Conservation (phyloP, 2,113 vertebrate genomes). For the Misgurnus mizolepis region DNA sequence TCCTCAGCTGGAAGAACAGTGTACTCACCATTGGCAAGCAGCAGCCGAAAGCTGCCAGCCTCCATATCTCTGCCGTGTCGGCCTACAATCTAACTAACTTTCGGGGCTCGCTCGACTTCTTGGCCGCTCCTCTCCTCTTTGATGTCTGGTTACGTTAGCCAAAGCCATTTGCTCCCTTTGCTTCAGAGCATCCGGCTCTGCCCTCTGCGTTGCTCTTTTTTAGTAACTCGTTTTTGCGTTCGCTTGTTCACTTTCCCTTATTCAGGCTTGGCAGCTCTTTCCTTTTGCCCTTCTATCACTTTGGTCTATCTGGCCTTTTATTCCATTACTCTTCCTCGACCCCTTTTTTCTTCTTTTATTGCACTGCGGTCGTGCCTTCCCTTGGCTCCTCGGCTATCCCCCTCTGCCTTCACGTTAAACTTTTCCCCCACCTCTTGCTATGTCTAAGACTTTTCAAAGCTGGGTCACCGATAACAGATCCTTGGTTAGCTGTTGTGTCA, state of each 20-base stretch:
- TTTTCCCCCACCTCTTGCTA: conserved; percentile 31
- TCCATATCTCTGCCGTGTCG: conserved; percentile 62
- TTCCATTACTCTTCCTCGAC: conserved; percentile 42
- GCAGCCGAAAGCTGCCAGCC: conserved; percentile 58
- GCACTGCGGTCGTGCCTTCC: conserved; percentile 11
- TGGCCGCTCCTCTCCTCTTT: conserved; percentile 53
- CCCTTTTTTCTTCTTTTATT: conserved; percentile 44
- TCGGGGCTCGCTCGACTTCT: conserved; percentile 54
- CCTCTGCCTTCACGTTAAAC: background rate
- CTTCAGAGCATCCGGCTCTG: conserved; percentile 34
- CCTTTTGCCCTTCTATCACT: conserved; percentile 47
- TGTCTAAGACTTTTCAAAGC: conserved; percentile 37
- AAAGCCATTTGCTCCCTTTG: conserved; percentile 53
- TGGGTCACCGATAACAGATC: conserved; percentile 42
- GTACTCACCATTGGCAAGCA: conserved; percentile 55
- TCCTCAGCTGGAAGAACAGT: conserved; percentile 41
- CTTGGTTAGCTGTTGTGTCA: conserved; percentile 38
- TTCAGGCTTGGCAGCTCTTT: conserved; percentile 34
- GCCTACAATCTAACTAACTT: conserved; percentile 64
- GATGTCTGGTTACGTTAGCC: conserved; percentile 53
- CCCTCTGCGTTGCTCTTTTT: conserved; percentile 29
- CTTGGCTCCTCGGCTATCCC: conserved; percentile 31
- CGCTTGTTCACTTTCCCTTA: conserved; percentile 24
- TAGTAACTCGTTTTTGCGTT: conserved; percentile 21
- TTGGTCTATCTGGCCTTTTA: conserved; percentile 43